A percentile compares a stretch with the other conserved stretches of the same genome.
Evolutionary conservation across 2,113 vertebrate species (phyloP).

Genomic region (Malurus cyaneus): DNA sequence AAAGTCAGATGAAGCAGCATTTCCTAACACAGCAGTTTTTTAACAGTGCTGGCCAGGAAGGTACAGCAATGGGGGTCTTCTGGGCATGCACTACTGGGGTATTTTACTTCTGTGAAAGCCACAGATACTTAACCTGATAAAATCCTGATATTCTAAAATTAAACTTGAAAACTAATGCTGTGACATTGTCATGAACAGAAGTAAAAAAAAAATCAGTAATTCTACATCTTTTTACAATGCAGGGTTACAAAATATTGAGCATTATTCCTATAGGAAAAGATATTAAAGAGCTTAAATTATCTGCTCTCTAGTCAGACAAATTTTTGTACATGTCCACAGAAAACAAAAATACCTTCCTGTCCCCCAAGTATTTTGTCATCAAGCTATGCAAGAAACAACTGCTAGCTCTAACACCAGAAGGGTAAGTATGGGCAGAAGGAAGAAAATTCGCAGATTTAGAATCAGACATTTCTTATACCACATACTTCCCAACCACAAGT

Average conservation of each 20-base stretch:
- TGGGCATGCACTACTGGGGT: background rate
- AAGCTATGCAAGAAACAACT: constrained; percentile 2
- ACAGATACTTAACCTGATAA: background rate
- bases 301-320: background rate
- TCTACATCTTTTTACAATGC: background rate
- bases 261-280: background rate
- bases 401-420: background rate
- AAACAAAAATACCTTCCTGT: background rate
- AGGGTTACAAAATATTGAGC: background rate
- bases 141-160: background rate
- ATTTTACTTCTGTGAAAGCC: background rate
- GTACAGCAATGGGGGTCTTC: background rate
- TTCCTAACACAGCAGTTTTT: constrained; percentile 42
- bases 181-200: background rate
- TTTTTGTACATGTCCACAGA: background rate
- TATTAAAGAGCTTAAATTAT: background rate
- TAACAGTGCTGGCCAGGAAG: constrained; percentile 4
- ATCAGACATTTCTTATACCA: background rate
- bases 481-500: background rate
- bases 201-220: background rate
- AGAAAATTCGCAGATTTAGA: background rate
- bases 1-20: constrained; percentile 19
- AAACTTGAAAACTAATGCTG: background rate
- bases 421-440: background rate
- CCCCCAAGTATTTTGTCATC: background rate